Conservation (phyloP, 2,113 vertebrate species). For the Vimba vimba region DNA sequence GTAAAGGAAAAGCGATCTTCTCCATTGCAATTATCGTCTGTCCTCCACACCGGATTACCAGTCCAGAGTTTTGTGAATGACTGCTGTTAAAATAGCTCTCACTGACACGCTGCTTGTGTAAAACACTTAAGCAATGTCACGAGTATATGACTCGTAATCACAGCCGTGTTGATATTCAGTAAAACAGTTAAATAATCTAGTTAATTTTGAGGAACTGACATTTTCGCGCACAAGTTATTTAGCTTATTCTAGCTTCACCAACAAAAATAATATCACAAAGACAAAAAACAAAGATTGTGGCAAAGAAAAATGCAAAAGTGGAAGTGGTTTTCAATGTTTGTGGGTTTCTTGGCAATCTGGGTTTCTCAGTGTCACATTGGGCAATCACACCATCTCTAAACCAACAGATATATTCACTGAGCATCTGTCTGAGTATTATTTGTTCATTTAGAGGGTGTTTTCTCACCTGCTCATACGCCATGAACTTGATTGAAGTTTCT, state of each 20-base stretch:
- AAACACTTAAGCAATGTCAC: conserved; percentile 26
- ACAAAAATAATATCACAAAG: background rate
- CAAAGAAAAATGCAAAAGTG: background rate
- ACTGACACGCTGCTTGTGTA: conserved; percentile 15
- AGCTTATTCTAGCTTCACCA: background rate
- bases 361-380: background rate
- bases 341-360: background rate
- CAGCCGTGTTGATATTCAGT: background rate
- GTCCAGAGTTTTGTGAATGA: background rate
- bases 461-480: conserved; percentile 93
- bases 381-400: too few species aligned
- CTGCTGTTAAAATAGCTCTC: conserved; percentile 11
- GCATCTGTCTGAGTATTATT: background rate
- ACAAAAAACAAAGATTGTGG: background rate
- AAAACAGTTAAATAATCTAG: background rate
- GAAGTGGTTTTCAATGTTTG: conserved; percentile 31
- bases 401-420: background rate
- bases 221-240: background rate
- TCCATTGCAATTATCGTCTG: background rate
- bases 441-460: background rate
- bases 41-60: background rate
- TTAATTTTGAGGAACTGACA: background rate
- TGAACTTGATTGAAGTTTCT: conserved; percentile 97
- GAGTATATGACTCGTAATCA: background rate
- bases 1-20: background rate